Evolutionary conservation across 2,888 invertebrate species (phyloP).

Genomic region (Eumacrocentrus americanus): DNA sequence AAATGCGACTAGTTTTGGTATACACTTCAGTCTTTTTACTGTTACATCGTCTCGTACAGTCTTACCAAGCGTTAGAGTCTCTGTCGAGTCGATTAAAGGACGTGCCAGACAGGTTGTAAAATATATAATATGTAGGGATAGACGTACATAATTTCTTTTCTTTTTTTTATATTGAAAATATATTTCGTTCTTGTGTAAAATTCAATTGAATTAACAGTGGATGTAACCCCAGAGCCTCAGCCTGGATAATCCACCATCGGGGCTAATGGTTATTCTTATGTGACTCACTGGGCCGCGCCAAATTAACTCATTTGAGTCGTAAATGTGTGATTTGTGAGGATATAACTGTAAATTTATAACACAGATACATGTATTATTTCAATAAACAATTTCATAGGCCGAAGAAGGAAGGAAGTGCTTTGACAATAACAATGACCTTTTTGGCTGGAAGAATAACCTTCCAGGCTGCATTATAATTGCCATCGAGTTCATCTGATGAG

Average conservation of each 20-base stretch:
- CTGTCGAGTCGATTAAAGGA: too few relatives aligned
- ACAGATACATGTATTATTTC: constrained; percentile 1
- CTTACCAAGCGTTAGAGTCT: too few relatives aligned
- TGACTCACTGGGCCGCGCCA: constrained; percentile 61
- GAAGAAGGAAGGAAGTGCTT: too few relatives aligned
- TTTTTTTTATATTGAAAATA: neutral
- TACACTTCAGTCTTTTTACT: too few relatives aligned
- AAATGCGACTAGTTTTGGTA: too few relatives aligned
- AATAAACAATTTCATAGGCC: too few relatives aligned
- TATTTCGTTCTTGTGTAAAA: neutral
- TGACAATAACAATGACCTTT: constrained; percentile 65
- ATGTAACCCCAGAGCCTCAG: constrained; percentile 61
- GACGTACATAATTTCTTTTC: too few relatives aligned
- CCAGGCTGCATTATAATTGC: constrained; percentile 61
- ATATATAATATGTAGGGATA: too few relatives aligned
- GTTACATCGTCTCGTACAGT: neutral
- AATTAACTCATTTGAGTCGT: constrained; percentile 43
- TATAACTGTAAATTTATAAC: constrained; percentile 60
- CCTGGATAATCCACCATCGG: constrained; percentile 71
- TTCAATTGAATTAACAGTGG: neutral
- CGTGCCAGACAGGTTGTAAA: too few relatives aligned
- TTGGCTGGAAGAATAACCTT: constrained; percentile 62
- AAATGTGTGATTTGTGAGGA: constrained; percentile 65
- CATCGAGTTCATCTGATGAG: constrained; percentile 39
- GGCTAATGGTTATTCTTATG: constrained; percentile 67